Conservation (phyloP, 2,113 vertebrate species). For the Brachionichthys hirsutus region DNA sequence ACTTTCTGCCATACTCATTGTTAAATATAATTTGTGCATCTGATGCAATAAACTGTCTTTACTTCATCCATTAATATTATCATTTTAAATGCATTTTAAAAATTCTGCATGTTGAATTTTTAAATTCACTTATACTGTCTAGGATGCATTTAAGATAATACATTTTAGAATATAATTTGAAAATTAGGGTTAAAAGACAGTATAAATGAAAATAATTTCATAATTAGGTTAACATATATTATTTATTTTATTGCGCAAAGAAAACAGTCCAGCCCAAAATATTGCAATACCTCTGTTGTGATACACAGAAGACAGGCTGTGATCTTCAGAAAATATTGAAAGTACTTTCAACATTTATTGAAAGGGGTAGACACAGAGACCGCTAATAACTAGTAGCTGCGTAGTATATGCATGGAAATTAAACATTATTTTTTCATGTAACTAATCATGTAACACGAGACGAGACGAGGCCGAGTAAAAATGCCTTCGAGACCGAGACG, state of each 20-base stretch:
- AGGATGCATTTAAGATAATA: too few species aligned
- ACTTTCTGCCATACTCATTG: background rate
- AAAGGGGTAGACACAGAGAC: conserved; percentile 8
- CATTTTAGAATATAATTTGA: too few species aligned
- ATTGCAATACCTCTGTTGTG: conserved; percentile 3
- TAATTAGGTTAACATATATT: background rate
- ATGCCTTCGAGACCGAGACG: too few species aligned
- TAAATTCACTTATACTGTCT: too few species aligned
- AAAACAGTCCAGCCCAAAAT: conserved; percentile 65
- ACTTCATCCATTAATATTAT: too few species aligned
- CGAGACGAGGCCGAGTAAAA: too few species aligned
- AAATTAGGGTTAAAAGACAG: too few species aligned
- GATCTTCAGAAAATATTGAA: conserved; percentile 12
- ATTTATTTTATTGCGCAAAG: conserved; percentile 71
- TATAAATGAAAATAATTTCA: too few species aligned
- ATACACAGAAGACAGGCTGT: conserved; percentile 24
- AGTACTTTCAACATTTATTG: background rate
- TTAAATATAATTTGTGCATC: too few species aligned
- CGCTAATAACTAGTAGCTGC: background rate
- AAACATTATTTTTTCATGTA: background rate
- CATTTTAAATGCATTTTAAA: too few species aligned
- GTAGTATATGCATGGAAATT: background rate
- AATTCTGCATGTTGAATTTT: too few species aligned
- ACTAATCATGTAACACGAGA: conserved; percentile 11
- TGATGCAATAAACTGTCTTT: too few species aligned